Evolutionary conservation across 2,888 invertebrate genomes (phyloP).

Genomic region (Leptura quadrifasciata): DNA sequence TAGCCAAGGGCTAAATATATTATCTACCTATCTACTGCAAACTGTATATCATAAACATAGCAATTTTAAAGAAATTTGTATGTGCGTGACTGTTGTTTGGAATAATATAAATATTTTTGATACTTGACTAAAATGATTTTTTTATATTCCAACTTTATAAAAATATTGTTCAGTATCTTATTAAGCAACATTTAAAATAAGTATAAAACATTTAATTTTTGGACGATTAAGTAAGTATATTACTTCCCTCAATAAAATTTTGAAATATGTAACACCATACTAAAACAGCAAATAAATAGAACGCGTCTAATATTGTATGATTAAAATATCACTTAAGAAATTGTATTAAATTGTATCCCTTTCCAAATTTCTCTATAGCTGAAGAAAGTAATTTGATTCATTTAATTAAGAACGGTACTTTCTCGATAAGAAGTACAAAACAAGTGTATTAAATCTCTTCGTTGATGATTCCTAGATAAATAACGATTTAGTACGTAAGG

Average conservation of each 20-base stretch:
- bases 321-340: constrained; percentile 8
- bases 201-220: neutral
- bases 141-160: too few relatives aligned
- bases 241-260: neutral
- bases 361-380: constrained; percentile 21
- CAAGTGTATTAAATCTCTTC: neutral
- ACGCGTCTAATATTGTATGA: constrained; percentile 1
- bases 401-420: constrained; percentile 8
- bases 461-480: neutral
- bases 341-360: constrained; percentile 14
- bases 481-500: neutral
- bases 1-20: too few relatives aligned
- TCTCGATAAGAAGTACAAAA: constrained; percentile 19
- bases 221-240: neutral
- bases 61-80: too few relatives aligned
- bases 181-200: too few relatives aligned
- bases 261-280: neutral
- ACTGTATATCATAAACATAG: too few relatives aligned
- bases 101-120: too few relatives aligned
- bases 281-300: constrained; percentile 22
- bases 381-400: constrained; percentile 34
- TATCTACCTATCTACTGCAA: too few relatives aligned
- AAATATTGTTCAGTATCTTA: too few relatives aligned
- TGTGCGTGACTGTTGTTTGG: too few relatives aligned
- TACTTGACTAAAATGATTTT: too few relatives aligned